Conservation (phyloP, 1,140 invertebrate genomes). For the Brachystomella parvula region DNA sequence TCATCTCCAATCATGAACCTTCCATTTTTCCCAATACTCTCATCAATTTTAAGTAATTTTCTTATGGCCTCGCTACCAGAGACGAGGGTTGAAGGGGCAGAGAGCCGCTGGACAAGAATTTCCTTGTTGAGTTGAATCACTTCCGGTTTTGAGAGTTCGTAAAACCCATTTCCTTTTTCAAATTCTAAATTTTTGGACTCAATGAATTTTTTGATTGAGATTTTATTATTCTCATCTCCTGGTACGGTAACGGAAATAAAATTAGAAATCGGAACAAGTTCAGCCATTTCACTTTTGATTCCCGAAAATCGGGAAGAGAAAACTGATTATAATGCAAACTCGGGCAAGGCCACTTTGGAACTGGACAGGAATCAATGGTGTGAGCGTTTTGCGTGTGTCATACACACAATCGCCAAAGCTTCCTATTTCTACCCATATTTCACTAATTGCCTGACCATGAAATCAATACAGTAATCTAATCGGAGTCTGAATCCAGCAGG, state of each 20-base stretch:
- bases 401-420: too few relatives aligned
- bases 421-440: too few relatives aligned
- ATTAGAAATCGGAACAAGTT: not conserved
- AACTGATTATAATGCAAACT: too few relatives aligned
- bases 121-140: slow-evolving; percentile 21
- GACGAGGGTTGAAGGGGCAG: slow-evolving; percentile 11
- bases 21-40: slow-evolving; percentile 10
- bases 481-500: too few relatives aligned
- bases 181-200: slow-evolving; percentile 19
- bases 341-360: too few relatives aligned
- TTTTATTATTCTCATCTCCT: slow-evolving; percentile 11
- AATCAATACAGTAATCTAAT: too few relatives aligned
- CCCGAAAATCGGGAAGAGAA: too few relatives aligned
- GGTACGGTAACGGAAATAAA: slow-evolving; percentile 6
- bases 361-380: too few relatives aligned
- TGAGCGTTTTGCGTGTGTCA: too few relatives aligned
- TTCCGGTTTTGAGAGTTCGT: slow-evolving; percentile 25
- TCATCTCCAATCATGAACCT: slow-evolving; percentile 18
- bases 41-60: slow-evolving; percentile 14
- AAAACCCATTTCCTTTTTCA: slow-evolving; percentile 15
- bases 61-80: slow-evolving; percentile 8
- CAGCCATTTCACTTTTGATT: slow-evolving; percentile 3
- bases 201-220: slow-evolving; percentile 22
- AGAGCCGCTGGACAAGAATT: slow-evolving; percentile 22
- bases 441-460: too few relatives aligned